Evolutionary conservation across 2,888 invertebrate genomes (phyloP).

Genomic region (Myathropa florea): DNA sequence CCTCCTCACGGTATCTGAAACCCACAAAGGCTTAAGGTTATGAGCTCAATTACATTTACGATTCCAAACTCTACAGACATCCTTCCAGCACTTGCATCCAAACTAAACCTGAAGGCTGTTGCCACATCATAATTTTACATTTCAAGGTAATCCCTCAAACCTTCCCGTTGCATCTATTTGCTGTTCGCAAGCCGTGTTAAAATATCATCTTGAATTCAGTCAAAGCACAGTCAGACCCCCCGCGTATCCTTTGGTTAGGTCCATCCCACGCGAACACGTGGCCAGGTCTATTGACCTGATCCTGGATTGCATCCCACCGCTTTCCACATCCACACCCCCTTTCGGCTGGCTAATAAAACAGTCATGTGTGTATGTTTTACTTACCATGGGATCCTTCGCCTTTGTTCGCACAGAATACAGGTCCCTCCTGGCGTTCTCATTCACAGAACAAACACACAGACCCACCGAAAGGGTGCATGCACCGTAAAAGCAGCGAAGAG

Average conservation of each 20-base stretch:
- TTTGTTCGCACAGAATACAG: constrained; percentile 23
- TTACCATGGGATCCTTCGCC: constrained; percentile 17
- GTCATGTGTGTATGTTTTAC: constrained; percentile 7
- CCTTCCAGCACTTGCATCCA: too few relatives aligned
- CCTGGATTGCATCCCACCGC: neutral
- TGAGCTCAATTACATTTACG: too few relatives aligned
- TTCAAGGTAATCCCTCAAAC: too few relatives aligned
- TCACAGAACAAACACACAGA: constrained; percentile 34
- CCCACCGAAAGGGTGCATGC: neutral
- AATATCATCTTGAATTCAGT: too few relatives aligned
- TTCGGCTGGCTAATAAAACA: constrained; percentile 42
- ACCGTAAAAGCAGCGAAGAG: neutral
- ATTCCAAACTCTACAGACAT: too few relatives aligned
- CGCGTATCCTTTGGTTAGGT: too few relatives aligned
- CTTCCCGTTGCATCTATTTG: too few relatives aligned
- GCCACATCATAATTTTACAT: too few relatives aligned
- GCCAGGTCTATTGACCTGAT: neutral
- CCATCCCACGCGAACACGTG: neutral
- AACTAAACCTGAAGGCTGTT: too few relatives aligned
- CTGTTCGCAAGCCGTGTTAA: too few relatives aligned
- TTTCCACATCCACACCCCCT: neutral
- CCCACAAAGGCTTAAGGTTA: too few relatives aligned
- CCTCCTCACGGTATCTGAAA: too few relatives aligned
- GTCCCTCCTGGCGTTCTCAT: constrained; percentile 33
- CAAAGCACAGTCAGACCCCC: neutral